Conservation (phyloP, 1,140 invertebrate species). For the Lepidurus arcticus region DNA sequence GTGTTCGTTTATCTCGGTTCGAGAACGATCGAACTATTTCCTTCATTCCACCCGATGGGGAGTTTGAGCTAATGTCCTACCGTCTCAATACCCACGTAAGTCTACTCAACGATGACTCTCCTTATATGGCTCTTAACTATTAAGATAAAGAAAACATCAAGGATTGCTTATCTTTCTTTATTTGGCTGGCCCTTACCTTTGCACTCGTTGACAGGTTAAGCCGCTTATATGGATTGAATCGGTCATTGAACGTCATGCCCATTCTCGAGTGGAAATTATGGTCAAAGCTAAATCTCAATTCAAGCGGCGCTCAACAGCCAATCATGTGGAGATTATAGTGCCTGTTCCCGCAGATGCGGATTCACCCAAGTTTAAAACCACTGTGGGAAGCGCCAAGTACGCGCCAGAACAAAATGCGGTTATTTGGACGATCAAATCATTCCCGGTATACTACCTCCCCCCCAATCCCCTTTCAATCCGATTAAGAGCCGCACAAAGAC, state of each 20-base stretch:
- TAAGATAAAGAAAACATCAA: conserved; percentile 6
- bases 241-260: conserved; percentile 96
- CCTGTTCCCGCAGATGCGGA: conserved; percentile 97
- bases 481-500: not conserved
- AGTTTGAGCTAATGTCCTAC: conserved; percentile 99
- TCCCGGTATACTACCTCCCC: conserved; percentile 58
- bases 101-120: conserved; percentile 34
- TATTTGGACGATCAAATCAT: conserved; percentile 99
- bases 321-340: conserved; percentile 98
- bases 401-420: conserved; percentile 96
- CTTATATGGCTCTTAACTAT: not conserved
- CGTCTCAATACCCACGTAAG: conserved; percentile 89
- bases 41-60: conserved; percentile 98
- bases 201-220: conserved; percentile 60
- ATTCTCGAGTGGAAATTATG: conserved; percentile 98
- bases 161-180: conserved; percentile 24
- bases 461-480: not conserved
- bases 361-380: conserved; percentile 98
- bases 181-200: conserved; percentile 24
- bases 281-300: conserved; percentile 99
- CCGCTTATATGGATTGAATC: conserved; percentile 99
- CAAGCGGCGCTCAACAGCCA: conserved; percentile 94
- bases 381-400: conserved; percentile 95
- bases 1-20: conserved; percentile 92
- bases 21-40: conserved; percentile 98